Percentiles rank a stretch among this genome's conserved stretches.
Evolutionary conservation across 1,140 invertebrate species (phyloP).

Genomic region (Wiebesia pumilae): DNA sequence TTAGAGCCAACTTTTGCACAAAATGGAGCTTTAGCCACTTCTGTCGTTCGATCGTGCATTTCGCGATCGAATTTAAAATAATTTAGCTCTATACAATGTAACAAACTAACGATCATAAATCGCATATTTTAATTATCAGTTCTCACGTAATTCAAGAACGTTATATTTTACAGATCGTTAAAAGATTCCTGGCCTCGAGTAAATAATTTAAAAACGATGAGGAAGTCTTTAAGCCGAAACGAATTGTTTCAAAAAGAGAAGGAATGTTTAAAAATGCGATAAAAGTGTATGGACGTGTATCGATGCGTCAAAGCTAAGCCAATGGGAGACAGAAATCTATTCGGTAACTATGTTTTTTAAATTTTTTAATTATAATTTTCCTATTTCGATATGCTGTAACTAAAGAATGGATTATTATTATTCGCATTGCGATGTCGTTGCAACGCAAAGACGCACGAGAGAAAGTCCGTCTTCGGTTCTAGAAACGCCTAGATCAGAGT

Average conservation of each 20-base stretch:
- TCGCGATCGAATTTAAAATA: not conserved
- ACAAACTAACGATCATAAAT: constrained; percentile 1
- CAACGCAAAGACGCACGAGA: constrained; percentile 38
- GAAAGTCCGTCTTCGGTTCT: constrained; percentile 51
- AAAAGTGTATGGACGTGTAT: not conserved
- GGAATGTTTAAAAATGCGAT: not conserved
- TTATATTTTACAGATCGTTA: not conserved
- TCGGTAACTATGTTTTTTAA: not conserved
- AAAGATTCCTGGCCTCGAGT: not conserved
- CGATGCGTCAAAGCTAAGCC: not conserved
- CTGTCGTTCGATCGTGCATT: not conserved
- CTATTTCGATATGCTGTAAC: not conserved
- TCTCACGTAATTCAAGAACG: not conserved
- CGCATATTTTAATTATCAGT: not conserved
- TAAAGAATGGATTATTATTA: constrained; percentile 24
- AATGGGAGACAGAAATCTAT: not conserved
- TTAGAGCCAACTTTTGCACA: not conserved
- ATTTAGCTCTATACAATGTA: not conserved
- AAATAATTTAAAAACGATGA: not conserved
- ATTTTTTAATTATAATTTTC: constrained; percentile 21
- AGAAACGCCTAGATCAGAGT: constrained; percentile 46
- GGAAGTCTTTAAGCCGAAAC: not conserved
- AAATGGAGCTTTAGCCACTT: not conserved
- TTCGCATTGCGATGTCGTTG: constrained; percentile 15
- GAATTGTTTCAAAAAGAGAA: not conserved